Conservation (phyloP, 2,113 vertebrate species). For the pig (Sus scrofa) region DNA sequence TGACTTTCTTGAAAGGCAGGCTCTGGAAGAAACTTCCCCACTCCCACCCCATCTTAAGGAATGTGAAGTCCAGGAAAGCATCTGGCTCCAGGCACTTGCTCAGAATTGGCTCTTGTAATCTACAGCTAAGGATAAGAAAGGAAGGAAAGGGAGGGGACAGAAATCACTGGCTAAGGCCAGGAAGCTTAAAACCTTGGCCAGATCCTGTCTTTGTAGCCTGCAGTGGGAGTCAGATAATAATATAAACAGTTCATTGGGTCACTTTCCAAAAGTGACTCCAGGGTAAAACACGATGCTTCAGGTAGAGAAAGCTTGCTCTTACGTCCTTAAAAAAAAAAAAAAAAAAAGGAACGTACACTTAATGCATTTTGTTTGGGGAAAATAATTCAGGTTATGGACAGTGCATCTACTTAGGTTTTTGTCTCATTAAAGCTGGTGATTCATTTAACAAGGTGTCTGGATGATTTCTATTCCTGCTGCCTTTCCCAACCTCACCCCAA, state of each 20-base stretch:
- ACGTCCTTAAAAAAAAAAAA: neutral
- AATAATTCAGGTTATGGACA: neutral
- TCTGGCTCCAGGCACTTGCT: conserved; percentile 47
- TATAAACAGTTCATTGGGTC: neutral
- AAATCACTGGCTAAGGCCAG: neutral
- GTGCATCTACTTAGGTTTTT: neutral
- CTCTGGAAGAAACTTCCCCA: neutral
- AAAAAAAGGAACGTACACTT: neutral
- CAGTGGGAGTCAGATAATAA: neutral
- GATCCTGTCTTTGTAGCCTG: conserved; percentile 72
- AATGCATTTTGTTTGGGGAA: neutral
- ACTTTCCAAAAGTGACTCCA: conserved; percentile 49
- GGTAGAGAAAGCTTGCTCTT: neutral
- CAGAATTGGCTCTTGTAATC: conserved; percentile 37
- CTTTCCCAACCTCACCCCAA: neutral
- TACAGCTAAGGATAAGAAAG: conserved; percentile 54
- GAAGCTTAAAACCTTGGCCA: conserved; percentile 62
- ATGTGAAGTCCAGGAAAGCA: conserved; percentile 9
- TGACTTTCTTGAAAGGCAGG: neutral
- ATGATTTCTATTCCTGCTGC: neutral
- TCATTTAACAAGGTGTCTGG: neutral
- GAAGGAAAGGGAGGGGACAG: conserved; percentile 77
- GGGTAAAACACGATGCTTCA: neutral
- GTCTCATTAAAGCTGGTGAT: neutral
- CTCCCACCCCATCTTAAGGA: neutral